Conservation (phyloP, 1,140 invertebrate species). For the Vanessa atalanta region DNA sequence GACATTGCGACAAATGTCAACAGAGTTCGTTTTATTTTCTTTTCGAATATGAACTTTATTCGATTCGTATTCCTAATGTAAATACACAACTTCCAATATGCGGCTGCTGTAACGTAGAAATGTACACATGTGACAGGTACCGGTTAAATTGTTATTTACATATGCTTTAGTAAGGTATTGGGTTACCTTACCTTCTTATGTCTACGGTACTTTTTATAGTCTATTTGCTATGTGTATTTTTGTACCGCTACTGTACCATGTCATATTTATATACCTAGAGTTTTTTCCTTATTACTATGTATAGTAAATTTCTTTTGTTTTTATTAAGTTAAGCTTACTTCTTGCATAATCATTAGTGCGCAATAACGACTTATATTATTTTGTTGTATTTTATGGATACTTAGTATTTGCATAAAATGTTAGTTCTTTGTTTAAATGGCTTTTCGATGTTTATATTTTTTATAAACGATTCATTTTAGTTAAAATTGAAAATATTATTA, state of each 20-base stretch:
- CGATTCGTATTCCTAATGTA: slow-evolving; percentile 30
- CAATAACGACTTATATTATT: no score
- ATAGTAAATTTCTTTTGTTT: no score
- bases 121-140: slow-evolving; percentile 34
- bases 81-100: slow-evolving; percentile 35
- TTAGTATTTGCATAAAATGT: no score
- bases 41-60: slow-evolving; percentile 34
- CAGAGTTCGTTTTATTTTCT: slow-evolving; percentile 27
- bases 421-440: no score
- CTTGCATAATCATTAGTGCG: no score
- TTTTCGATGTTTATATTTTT: no score
- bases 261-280: not conserved
- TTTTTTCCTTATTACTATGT: not conserved
- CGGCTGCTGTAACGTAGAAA: slow-evolving; percentile 29
- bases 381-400: no score
- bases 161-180: slow-evolving; percentile 35
- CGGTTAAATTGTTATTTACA: slow-evolving; percentile 38
- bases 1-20: slow-evolving; percentile 15
- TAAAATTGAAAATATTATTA: no score
- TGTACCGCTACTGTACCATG: not conserved
- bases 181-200: slow-evolving; percentile 27
- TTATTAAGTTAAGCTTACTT: no score
- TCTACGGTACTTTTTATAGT: slow-evolving; percentile 25
- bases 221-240: slow-evolving; percentile 4
- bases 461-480: no score